phyloP scores from a whole-genome alignment of 2,888 invertebrate species.

The Cantharis rustica region DNA sequence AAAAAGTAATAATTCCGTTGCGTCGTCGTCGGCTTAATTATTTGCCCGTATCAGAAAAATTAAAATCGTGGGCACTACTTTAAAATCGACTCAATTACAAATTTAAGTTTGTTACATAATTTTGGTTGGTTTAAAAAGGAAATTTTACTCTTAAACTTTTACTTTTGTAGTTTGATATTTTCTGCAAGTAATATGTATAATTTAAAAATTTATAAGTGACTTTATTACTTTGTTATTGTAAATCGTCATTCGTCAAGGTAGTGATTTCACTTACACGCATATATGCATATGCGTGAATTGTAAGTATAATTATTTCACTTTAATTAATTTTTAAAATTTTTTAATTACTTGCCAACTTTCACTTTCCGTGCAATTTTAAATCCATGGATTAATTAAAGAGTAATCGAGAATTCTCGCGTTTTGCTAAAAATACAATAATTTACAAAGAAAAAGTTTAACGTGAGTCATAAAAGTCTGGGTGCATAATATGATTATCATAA shows the following conservation, averaged over 20 bases:
- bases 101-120: neutral
- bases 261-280: neutral
- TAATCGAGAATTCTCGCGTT: neutral
- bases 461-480: neutral
- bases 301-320: neutral
- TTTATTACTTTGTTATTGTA: neutral
- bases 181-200: neutral
- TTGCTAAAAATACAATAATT: neutral
- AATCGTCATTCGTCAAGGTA: neutral
- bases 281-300: neutral
- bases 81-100: neutral
- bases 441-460: neutral
- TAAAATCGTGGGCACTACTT: neutral
- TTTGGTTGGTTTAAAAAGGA: neutral
- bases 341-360: neutral
- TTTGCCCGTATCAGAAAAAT: neutral
- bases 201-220: neutral
- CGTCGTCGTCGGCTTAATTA: neutral
- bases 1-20: neutral
- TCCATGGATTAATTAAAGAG: neutral
- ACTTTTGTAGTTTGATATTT: neutral
- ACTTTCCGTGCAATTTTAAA: neutral
- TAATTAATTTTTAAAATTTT: neutral
- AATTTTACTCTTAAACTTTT: neutral
- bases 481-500: neutral